Evolutionary conservation across 2,888 invertebrate species (phyloP).

Genomic region (Dasypogon diadema): DNA sequence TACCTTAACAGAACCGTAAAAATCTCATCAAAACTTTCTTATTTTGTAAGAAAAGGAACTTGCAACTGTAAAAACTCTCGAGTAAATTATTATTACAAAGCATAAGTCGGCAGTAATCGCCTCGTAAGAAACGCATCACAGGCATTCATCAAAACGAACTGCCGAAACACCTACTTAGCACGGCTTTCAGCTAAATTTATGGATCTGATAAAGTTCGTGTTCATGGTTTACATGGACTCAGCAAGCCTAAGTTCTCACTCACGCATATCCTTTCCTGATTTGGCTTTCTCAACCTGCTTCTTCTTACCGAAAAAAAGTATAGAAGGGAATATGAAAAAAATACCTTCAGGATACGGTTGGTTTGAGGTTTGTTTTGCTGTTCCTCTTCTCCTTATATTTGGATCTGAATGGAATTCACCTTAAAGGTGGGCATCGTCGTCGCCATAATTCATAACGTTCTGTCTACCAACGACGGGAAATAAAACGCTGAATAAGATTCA

Average conservation of each 20-base stretch:
- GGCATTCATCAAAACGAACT: conserved; percentile 16
- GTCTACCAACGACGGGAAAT: conserved; percentile 4
- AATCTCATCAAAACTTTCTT: background rate
- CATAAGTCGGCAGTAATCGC: conserved; percentile 19
- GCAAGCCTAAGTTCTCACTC: background rate
- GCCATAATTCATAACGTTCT: conserved; percentile 1
- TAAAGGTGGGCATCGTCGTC: background rate
- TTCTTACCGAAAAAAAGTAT: background rate
- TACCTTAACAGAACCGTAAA: no score
- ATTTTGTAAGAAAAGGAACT: background rate
- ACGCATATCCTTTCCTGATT: conserved; percentile 17
- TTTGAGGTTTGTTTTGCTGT: conserved; percentile 1
- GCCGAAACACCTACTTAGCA: conserved; percentile 23
- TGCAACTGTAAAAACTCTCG: background rate
- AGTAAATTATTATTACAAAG: conserved; percentile 16
- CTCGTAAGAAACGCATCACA: background rate
- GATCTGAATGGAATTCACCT: conserved; percentile 1
- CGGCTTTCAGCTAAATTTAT: background rate
- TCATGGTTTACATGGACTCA: background rate
- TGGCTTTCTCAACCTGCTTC: background rate
- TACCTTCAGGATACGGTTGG: background rate
- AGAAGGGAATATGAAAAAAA: background rate
- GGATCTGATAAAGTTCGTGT: conserved; percentile 26
- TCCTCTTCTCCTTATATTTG: background rate
- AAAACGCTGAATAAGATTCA: conserved; percentile 24